Base-by-base conservation (phyloP, 2,797 vertebrate genomes). In the Rhynchonycteris naso region DNA sequence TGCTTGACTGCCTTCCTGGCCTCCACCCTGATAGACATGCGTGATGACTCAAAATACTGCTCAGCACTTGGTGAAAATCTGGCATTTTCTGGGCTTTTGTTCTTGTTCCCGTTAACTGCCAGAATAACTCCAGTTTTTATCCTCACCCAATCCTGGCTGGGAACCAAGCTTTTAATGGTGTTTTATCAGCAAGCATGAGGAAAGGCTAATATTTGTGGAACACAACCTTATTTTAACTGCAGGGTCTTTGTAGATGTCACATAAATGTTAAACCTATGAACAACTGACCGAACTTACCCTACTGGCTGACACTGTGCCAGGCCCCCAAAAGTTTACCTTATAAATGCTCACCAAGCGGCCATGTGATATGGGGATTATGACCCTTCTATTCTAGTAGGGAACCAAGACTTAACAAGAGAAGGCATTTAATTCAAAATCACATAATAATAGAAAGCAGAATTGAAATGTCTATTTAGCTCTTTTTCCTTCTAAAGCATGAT, bases 21-120 rank as follows among this genome's bases (percentile, higher is more conserved):
- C 93, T 98, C 68, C 12, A 50, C 33, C 65, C 74, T 15, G 75
- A 92, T 52, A 94, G 91, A 95, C 92, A 97, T 47, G 35, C 90
- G 83, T 95, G 38, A 87, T 82, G 59, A 76, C 85, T 91, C 0
- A 0, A 1, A 95, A 61, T 1, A 78, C 86, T 8, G 0, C 89
- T 95, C 84, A 92, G 7, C 94, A 68, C 88, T 91, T 96, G 65
- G 56, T 38, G 54, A 74, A 71, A 69, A 5, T 4, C 33, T 76
- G 88, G 22, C 69, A 30, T 75, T 89, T 97, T 95, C 96, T 94
- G 58, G 50, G 63, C 87, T 87, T 95, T 95, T 72, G 43, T 81
- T 84, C 87, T 91, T 72, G 28, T 35, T 95, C 30, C 38, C 6
- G 3, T 68, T 86, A 84, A 82, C 15, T 90, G 81, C 54, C 13